Evolutionary conservation across 2,888 invertebrate species (phyloP), one percentile per base, ranked within the genome.

Genomic region (Archips xylosteana): DNA sequence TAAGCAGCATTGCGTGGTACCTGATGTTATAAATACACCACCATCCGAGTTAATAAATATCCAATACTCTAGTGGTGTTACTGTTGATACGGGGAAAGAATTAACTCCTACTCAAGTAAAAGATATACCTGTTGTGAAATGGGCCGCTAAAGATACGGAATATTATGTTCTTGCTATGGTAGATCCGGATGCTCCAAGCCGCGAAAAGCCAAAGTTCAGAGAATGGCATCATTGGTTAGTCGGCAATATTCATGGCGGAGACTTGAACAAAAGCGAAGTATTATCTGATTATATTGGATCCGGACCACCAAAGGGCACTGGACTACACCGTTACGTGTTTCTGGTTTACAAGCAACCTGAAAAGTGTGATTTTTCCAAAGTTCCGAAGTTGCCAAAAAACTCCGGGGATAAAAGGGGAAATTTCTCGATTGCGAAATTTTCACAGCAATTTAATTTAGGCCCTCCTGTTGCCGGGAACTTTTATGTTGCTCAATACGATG

Each of bases 151-250:
- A 75, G 85, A 92, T 15, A 87, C 88, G 68, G 88, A 92, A 75
- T 96, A 95, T 79, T 98, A 98, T 85, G 96, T 97, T 0, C 80
- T 95, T 34, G 92, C 92, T 39, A 94, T 95, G 95, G 89, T 94
- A 0, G 97, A 97, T 89, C 97, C 97, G 3, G 97, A 97, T 90
- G 97, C 97, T 0, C 97, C 97, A 5, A 96, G 96, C 79, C 94
- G 97, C 45, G 92, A 95, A 76, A 95, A 95, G 71, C 97, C 97
- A 0, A 96, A 95, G 77, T 95, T 95, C 78, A 92, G 96, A 39
- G 97, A 97, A 89, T 97, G 96, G 95, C 96, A 96, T 79, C 97
- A 97, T 86, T 97, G 97, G 97, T 89, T 97, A 12, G 95, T 97
- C 42, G 96, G 95, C 32, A 97, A 97, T 83, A 96, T 97, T 81